Evolutionary conservation across 2,113 vertebrate species (phyloP).

Genomic region (Corythornis vintsioides): DNA sequence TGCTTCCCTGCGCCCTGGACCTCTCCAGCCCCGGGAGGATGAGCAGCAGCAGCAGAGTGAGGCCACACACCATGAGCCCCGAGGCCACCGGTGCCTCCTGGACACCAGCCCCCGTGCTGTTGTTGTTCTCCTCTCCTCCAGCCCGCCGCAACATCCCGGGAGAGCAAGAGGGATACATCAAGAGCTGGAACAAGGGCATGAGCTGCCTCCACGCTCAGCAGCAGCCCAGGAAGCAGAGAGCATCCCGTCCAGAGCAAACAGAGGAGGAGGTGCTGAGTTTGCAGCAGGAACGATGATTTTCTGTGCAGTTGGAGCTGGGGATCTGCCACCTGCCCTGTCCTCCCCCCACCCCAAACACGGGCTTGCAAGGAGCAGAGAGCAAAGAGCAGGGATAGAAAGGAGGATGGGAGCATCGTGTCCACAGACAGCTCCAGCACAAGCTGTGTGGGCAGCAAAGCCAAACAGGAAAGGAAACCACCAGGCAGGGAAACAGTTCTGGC

Average conservation of each 20-base stretch:
- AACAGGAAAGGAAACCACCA: constrained; percentile 30
- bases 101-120: not conserved
- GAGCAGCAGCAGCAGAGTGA: not conserved
- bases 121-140: not conserved
- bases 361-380: not conserved
- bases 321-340: not conserved
- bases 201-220: not conserved
- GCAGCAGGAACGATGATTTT: not conserved
- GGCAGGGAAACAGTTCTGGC: constrained; percentile 14
- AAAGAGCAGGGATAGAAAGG: not conserved
- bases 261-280: not conserved
- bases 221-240: not conserved
- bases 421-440: not conserved
- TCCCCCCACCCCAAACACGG: not conserved
- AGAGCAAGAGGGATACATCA: not conserved
- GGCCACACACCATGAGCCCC: constrained; percentile 9
- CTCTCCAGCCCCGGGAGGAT: not conserved
- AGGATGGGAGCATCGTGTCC: not conserved
- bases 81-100: not conserved
- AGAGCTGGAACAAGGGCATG: not conserved
- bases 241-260: not conserved
- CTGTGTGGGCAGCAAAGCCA: constrained; percentile 45
- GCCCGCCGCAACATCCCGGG: not conserved
- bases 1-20: not conserved
- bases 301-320: not conserved